Evolutionary conservation across 2,797 vertebrate species (phyloP).

Genomic region (Malacoraja senta): DNA sequence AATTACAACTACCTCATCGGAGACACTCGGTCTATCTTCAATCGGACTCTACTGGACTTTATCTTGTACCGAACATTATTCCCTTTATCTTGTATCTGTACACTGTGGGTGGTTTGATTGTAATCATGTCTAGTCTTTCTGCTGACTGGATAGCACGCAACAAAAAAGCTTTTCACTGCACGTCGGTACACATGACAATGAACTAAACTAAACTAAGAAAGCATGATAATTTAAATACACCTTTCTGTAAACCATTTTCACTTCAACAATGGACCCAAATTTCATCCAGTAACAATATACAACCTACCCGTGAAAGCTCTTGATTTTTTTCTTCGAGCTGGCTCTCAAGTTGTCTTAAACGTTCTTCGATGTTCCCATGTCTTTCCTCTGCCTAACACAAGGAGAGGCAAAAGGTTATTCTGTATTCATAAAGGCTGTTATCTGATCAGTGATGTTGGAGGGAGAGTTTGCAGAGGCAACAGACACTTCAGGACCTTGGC

Average conservation of each 20-base stretch:
- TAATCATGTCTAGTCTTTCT: too few species aligned
- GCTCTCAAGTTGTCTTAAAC: constrained; percentile 82
- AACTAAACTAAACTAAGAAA: too few species aligned
- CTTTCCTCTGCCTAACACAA: constrained; percentile 79
- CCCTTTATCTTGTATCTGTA: too few species aligned
- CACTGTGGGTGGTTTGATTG: too few species aligned
- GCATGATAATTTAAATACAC: not conserved
- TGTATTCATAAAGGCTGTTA: not conserved
- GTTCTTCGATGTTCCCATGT: constrained; percentile 84
- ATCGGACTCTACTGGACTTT: too few species aligned
- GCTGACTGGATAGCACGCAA: too few species aligned
- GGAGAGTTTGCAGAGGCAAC: not conserved
- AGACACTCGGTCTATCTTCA: too few species aligned
- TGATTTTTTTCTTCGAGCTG: constrained; percentile 95
- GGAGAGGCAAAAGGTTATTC: not conserved
- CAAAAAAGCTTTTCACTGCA: too few species aligned
- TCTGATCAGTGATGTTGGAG: not conserved
- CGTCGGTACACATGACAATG: too few species aligned
- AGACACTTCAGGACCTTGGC: not conserved
- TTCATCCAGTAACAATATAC: not conserved
- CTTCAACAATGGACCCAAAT: not conserved
- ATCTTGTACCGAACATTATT: too few species aligned
- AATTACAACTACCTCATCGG: too few species aligned
- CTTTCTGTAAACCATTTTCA: not conserved
- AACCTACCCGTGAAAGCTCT: constrained; percentile 78